These are phyloP conservation scores for Drosophila aff. DNA, from an alignment of 1,140 invertebrate species.

Conservation along the genomic window DNA sequence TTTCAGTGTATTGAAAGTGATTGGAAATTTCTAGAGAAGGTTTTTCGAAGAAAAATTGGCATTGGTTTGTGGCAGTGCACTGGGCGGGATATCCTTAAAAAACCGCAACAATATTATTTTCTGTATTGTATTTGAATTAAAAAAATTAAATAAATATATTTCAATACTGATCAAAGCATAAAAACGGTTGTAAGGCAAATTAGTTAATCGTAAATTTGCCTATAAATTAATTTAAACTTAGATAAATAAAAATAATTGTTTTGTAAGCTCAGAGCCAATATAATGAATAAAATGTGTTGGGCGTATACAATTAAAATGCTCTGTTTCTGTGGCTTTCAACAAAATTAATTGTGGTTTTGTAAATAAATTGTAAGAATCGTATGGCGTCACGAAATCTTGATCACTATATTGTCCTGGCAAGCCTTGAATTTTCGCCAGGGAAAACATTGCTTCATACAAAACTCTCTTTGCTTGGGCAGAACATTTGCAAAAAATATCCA, in stretches of 20 bases:
- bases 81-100: neutral
- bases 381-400: neutral
- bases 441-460: conserved; percentile 6
- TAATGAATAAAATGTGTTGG: neutral
- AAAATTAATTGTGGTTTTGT: neutral
- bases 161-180: neutral
- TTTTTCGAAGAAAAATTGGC: neutral
- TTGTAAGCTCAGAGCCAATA: neutral
- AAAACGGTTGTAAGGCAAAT: too few species aligned
- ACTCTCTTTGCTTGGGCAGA: conserved; percentile 1
- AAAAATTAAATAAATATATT: neutral
- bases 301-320: neutral
- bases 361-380: neutral
- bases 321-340: neutral
- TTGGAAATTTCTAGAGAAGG: neutral
- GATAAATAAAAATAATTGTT: neutral
- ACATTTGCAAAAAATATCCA: conserved; percentile 9
- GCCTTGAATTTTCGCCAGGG: neutral
- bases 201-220: too few species aligned
- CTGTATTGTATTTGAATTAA: neutral
- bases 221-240: neutral
- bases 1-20: neutral
- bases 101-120: neutral
- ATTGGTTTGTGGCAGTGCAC: conserved; percentile 15
- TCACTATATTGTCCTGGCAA: neutral